Base-by-base conservation (phyloP, 1,140 invertebrate species). In the Odontomachus brunneus region DNA sequence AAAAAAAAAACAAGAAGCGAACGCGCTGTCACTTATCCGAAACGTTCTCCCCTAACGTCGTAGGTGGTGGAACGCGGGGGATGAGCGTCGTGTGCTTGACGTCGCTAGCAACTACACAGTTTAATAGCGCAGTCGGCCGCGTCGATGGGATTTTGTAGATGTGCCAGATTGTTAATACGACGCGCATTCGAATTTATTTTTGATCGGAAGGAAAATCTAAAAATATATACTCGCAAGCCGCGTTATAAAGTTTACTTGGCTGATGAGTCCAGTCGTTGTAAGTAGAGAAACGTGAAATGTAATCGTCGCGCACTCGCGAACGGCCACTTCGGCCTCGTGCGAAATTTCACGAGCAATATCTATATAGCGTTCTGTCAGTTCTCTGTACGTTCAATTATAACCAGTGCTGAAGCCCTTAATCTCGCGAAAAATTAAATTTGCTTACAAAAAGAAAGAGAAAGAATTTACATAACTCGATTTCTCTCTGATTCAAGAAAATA, bases 141-240 rank as follows among this genome's bases (percentile, higher is more conserved):
- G 53, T 14, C 11, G 53, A 71, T 80, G 51, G 51, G 17, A 71
- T 80, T 71, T 71, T 80, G 75, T 80, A 80, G 24, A 71, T 57
- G 65, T 80, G 75, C 75, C 75, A 80, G 75, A 55, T 55, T 69
- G 75, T 71, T 80, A 69, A 80, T 71, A n/a, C 53, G 33, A 80
- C 66, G 75, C 75, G 75, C 51, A 80, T 80, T 33, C 53, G 65
- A 80, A 80, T 80, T 80, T 80, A 80, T 80, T 59, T 80, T 57
- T 80, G 75, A 69, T 80, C 65, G 48, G 69, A 71, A 5, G 60
- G 15, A 7, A 26, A 44, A 44, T 44, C 75, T 53, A 69, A 78
- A 78, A 78, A 78, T 78, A 78, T 44, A 44, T 78, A 78, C 29
- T 29, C 38, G 62, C 22, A 55, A 78, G 29, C 1, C 29, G 9